Evolutionary conservation across 2,888 invertebrate genomes (phyloP), one percentile per base, ranked within the genome.

Genomic region (Pasiphila rectangulata): DNA sequence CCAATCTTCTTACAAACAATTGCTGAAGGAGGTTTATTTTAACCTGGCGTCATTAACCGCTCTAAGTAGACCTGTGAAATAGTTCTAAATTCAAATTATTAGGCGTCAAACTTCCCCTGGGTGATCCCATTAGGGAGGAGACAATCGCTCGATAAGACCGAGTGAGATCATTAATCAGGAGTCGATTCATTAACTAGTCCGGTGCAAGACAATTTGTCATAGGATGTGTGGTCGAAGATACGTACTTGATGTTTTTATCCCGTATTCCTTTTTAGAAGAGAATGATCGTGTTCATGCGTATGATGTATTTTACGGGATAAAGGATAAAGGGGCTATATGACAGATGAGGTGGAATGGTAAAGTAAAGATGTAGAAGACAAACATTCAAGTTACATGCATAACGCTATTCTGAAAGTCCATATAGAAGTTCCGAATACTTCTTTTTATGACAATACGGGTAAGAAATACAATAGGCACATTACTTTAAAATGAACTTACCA

Each of bases 111-210:
- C 35, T 27, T 21, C 29, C 29, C 12, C 64, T 63, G 69, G 67
- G 71, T 79, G 79, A 80, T 79, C 77, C 79, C 82, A 83, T 83
- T 83, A 83, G 67, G 73, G 63, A 76, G 79, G 76, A 75, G 79
- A 75, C 72, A 75, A 73, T 70, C 64, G 54, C 46, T 52, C 64
- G 84, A 85, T 84, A 85, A 83, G 70, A 64, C 61, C 57, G 64
- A 76, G 78, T 78, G 76, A 76, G 75, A 79, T 67, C 83, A 84
- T 86, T 84, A 83, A 84, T 86, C 85, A 84, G 78, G 76, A 67
- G 69, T 69, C 81, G 79, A 79, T 85, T 86, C 84, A 84, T 86
- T 86, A 84, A 72, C 61, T 16, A 16, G 63, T 69, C 62, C 55
- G 60, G 65, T 61, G 67, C 69, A 74, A 67, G 81, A 75, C 58